A percentile compares a stretch with the other conserved stretches of the same genome.
Evolutionary conservation across 1,140 invertebrate genomes (phyloP).

Genomic region (Ladona fulva): DNA sequence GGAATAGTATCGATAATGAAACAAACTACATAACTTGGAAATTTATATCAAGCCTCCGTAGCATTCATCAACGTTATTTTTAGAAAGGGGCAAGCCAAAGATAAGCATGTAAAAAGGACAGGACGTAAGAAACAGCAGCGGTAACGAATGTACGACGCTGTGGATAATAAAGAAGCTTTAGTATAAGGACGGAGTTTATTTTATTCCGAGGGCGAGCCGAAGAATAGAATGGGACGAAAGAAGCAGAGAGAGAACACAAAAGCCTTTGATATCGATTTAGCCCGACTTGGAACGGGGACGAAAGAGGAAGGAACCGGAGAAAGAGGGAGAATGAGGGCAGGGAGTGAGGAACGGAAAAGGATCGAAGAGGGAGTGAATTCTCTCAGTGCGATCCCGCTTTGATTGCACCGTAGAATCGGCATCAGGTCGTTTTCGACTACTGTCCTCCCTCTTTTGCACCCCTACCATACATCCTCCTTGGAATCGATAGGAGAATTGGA

Average conservation of each 20-base stretch:
- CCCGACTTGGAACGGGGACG: neutral
- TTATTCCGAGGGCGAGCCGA: neutral
- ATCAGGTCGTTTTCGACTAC: slow-evolving; percentile 4
- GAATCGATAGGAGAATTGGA: neutral
- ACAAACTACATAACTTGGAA: too few species aligned
- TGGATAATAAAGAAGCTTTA: too few species aligned
- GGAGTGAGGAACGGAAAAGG: neutral
- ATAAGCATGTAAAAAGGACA: too few species aligned
- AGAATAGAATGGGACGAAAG: neutral
- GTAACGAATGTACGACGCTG: too few species aligned
- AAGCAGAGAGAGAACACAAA: neutral
- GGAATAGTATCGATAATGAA: too few species aligned
- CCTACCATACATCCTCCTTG: neutral
- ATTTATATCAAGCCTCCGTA: too few species aligned
- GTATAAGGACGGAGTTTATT: too few species aligned
- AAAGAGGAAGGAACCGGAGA: neutral
- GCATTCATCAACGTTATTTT: too few species aligned
- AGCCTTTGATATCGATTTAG: too few species aligned
- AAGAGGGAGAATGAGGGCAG: neutral
- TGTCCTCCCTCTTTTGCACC: neutral
- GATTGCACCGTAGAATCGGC: neutral
- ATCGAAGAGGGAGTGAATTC: neutral
- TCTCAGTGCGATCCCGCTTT: neutral
- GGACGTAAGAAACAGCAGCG: too few species aligned
- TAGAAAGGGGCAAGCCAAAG: too few species aligned